Base-by-base conservation (phyloP, 2,113 vertebrate species). In the Xiphorhynchus elegans region DNA sequence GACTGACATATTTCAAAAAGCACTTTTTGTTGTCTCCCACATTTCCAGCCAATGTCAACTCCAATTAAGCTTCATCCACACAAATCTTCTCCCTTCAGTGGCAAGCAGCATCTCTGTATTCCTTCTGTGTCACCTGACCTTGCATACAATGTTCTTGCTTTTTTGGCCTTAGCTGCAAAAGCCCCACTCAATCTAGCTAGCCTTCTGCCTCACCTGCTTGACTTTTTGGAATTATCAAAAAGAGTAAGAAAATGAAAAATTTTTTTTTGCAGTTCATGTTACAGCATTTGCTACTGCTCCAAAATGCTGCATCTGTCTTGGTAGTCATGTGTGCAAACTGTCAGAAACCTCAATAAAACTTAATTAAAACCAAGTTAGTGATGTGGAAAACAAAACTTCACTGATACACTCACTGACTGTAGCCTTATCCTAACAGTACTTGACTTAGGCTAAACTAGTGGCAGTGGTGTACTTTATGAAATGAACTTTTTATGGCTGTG, bases 231-330 rank as follows among this genome's bases (percentile, higher is more conserved):
- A 62, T 35, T 62, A 19, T 11, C 29, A 40, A n/a, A 67, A 47
- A 58, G 5, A 59, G 17, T 19, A 44, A 14, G 13, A 42, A 84
- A 69, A 24, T 3, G 2, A 56, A 42, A 47, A 69, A 17, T 11
- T 0, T 37, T 17, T 31, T 31, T 72, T 87, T 60, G 1, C 13
- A 40, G 6, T 63, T 64, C 1, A 4, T 13, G 7, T 39, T 56
- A 4, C 23, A 40, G 2, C 1, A 3, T 1, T 39, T 49, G 9
- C 31, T 67, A 13, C 26, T 49, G 25, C 26, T 68, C 11, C 4
- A 35, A 39, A 92, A 31, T 5, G 14, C 6, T 60, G 6, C 2
- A 1, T 47, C 4, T 72, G 2, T 69, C 31, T 53, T 53, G 4
- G 16, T 17, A 49, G 44, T 44, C n/a, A 10, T 9, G 6, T 68